A percentile compares a stretch with the other conserved stretches of the same genome.
phyloP scores from a whole-genome alignment of 2,888 invertebrate species.

The Epistrophe eligans region DNA sequence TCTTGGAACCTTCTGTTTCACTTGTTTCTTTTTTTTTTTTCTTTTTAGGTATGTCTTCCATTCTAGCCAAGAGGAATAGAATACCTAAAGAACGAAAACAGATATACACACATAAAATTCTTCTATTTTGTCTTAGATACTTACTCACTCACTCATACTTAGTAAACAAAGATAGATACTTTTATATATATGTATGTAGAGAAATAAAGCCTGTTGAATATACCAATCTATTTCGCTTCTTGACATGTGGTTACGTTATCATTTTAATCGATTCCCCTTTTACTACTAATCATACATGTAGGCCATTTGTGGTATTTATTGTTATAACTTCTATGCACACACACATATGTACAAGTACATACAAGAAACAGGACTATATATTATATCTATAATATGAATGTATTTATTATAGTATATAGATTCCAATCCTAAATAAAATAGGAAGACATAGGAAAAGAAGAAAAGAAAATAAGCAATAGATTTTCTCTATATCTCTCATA shows the following conservation, averaged over 20 bases:
- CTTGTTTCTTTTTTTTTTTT: background rate
- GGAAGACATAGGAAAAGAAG: background rate
- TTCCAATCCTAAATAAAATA: background rate
- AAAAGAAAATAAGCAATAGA: conserved; percentile 1
- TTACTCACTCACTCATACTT: too few species aligned
- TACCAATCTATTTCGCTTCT: conserved; percentile 34
- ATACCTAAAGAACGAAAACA: background rate
- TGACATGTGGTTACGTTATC: conserved; percentile 56
- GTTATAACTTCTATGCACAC: background rate
- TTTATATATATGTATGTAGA: too few species aligned
- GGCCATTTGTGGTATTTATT: conserved; percentile 29
- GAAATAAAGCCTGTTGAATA: conserved; percentile 52
- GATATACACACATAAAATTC: background rate
- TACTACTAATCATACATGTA: conserved; percentile 32
- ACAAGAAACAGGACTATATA: background rate
- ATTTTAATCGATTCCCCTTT: conserved; percentile 63
- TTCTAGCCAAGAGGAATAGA: background rate
- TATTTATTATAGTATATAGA: background rate
- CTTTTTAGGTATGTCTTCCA: background rate
- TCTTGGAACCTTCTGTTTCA: conserved; percentile 27
- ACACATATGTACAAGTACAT: background rate
- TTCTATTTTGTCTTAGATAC: background rate
- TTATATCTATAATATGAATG: too few species aligned
- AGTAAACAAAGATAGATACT: background rate
- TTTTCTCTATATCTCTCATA: background rate